Evolutionary conservation across 2,888 invertebrate genomes (phyloP), one percentile per base, ranked within the genome.

Genomic region (Omphaloscelis lunosa): DNA sequence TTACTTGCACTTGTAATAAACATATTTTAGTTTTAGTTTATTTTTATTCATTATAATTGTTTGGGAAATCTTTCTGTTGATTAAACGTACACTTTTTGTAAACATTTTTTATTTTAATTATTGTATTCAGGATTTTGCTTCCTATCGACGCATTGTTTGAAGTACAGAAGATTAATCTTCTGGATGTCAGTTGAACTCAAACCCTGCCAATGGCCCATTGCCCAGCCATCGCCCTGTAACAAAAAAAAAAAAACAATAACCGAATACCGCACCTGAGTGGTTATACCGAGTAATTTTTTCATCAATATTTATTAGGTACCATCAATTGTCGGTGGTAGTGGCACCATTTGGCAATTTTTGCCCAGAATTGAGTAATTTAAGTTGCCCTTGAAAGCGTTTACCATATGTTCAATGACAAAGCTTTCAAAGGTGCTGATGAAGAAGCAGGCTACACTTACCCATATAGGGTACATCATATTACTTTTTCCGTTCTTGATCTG

Each of bases 201-300:
- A 0, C 96, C 96, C 89, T 96, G 95, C 96, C 96, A 96, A 79
- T 95, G 94, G 0, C 96, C 96, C 96, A 96, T 96, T 3, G 94
- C 92, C 96, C 96, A 96, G 45, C 96, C 96, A 66, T 96, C 96
- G 81, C 96, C 96, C 96, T 96, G 90, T 48, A 91, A 92, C 17
- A 66, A 48, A n/a, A 56, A 53, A 23, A 45, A 8, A 34, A 4
- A 9, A 20, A 23, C 51, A 17, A 20, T 41, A 6, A 27, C 27
- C 11, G 0, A 27, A 27, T 45, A 7, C 12, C 45, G 7, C 27
- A 41, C 7, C 17, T 39, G 41, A 65, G 17, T 2, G 11, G 3
- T n/a, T 11, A n/a, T 27, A 65, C 11, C 41, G 45, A 8, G 20
- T 12, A 66, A 5, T 45, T 66, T 66, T 29, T 27, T 20, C 20